phyloP scores from a whole-genome alignment of 2,888 invertebrate species.

The Plebejus argus region DNA sequence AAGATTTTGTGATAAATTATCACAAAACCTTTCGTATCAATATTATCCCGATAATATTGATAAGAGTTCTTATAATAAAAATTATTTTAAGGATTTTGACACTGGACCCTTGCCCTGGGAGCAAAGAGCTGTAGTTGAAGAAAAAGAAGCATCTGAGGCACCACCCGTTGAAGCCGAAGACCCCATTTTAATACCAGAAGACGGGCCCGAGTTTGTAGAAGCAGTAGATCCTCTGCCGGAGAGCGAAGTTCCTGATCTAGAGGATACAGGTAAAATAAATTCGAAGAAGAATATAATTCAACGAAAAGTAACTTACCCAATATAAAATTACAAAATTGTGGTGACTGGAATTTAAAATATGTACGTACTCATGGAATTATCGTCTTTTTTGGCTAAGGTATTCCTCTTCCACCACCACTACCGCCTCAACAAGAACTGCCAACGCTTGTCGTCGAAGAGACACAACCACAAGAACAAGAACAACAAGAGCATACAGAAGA shows the following conservation, averaged over 20 bases:
- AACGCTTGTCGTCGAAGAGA: slow-evolving; percentile 10
- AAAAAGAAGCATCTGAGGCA: slow-evolving; percentile 43
- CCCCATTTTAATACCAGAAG: slow-evolving; percentile 67
- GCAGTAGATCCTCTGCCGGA: slow-evolving; percentile 67
- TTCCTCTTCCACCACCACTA: slow-evolving; percentile 26
- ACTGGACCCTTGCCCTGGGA: slow-evolving; percentile 73
- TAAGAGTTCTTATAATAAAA: not conserved
- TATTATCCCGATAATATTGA: too few species aligned
- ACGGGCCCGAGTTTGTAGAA: slow-evolving; percentile 62
- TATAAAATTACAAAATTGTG: too few species aligned
- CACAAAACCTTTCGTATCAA: too few species aligned
- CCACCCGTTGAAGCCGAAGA: slow-evolving; percentile 62
- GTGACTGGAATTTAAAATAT: not conserved
- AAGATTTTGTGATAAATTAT: too few species aligned
- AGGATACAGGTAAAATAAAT: slow-evolving; percentile 59
- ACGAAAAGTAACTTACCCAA: not conserved
- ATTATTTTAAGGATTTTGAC: slow-evolving; percentile 59
- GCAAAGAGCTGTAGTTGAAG: slow-evolving; percentile 55
- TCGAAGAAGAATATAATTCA: not conserved
- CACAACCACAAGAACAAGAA: slow-evolving; percentile 9
- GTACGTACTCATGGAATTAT: not conserved
- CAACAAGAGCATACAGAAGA: slow-evolving; percentile 7
- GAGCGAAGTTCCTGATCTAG: slow-evolving; percentile 67
- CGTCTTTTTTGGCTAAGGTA: not conserved
- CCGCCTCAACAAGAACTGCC: slow-evolving; percentile 13